A percentile compares a stretch with the other conserved stretches of the same genome.
Evolutionary conservation across 2,797 vertebrate species (phyloP).

Genomic region (Mus spretus): DNA sequence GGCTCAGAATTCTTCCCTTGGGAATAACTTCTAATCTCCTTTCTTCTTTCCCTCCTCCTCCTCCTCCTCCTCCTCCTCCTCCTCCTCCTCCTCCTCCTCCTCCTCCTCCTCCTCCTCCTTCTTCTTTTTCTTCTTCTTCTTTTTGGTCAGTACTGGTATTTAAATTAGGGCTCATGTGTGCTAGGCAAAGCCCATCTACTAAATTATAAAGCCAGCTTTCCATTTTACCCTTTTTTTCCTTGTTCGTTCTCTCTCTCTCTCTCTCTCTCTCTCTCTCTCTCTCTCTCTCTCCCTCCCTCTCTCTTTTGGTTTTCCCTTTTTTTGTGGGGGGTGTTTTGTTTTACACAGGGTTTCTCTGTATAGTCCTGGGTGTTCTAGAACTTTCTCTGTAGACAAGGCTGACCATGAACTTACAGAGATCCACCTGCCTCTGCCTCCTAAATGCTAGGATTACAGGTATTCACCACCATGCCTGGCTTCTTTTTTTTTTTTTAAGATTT

Average conservation of each 20-base stretch:
- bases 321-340: background rate
- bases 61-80: too few relatives aligned
- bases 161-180: background rate
- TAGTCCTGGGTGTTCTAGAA: background rate
- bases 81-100: background rate
- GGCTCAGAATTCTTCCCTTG: background rate
- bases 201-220: background rate
- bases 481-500: background rate
- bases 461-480: background rate
- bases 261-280: too few relatives aligned
- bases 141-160: background rate
- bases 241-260: background rate
- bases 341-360: background rate
- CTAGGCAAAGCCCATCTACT: background rate
- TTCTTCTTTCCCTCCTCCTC: background rate
- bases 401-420: background rate
- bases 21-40: background rate
- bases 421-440: background rate
- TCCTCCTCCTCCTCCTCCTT: background rate
- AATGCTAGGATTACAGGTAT: background rate
- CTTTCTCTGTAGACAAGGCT: background rate
- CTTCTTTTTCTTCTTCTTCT: too few relatives aligned
- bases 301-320: background rate
- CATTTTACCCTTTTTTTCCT: background rate
- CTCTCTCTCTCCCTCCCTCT: too few relatives aligned